Base-by-base conservation (phyloP, 2,113 vertebrate genomes). In the Apodemus sylvaticus region DNA sequence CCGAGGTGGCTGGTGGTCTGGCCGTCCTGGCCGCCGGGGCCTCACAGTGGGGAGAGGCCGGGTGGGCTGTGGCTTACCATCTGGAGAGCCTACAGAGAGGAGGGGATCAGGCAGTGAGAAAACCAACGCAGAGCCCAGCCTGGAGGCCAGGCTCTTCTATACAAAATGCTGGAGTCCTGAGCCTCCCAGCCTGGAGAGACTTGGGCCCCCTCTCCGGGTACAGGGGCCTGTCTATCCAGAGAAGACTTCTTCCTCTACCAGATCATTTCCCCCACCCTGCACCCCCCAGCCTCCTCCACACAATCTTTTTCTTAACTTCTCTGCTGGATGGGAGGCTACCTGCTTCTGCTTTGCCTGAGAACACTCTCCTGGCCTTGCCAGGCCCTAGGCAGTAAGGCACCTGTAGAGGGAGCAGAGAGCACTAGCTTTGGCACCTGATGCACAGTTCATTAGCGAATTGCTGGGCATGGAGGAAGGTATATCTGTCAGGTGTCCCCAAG, bases 61-160 rank as follows among this genome's bases (percentile, higher is more conserved):
- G 64, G 99, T 99, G 92, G 99, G 99, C 83, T 98, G 98, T 48
- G 98, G 98, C 39, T 97, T 98, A 82, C 98, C 98, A 7, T 99
- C 98, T 0, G 98, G 98, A 13, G 98, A 98, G 93, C 99, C 97
- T 98, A 76, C 4, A 39, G 89, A 88, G 36, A 74, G 17, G 31
- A 68, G 16, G 71, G 7, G 2, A 60, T 19, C 8, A 39, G 66
- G 83, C 74, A n/a, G 39, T 95, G 42, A 97, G 74, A 39, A 2
- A 48, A n/a, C 17, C 58, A 42, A 45, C 20, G 26, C 24, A 58
- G 93, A 95, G 51, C 1, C 42, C 48, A 55, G 31, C 24, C n/a
- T 64, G 31, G 29, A 66, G 22, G 19, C 48, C 16, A 92, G 53
- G 39, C 29, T 93, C 77, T 91, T 24, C 87, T 34, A 12, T 39